These are phyloP conservation scores for Ia io DNA, from an alignment of 2,113 vertebrate genomes.

Conservation along the genomic window DNA sequence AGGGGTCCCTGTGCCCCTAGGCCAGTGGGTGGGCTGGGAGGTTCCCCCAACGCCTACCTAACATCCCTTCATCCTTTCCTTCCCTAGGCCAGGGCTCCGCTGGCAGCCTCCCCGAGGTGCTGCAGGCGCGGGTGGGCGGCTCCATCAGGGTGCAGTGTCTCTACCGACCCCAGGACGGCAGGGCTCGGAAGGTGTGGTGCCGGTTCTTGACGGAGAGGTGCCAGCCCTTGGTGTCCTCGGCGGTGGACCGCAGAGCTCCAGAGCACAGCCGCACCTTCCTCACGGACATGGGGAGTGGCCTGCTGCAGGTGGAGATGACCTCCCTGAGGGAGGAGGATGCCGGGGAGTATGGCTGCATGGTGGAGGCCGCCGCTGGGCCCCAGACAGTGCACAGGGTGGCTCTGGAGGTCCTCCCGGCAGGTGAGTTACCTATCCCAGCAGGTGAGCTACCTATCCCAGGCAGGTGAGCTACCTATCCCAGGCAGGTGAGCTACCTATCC, in stretches of 20 bases:
- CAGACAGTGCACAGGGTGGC: slow-evolving; percentile 63
- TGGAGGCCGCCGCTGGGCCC: neutral
- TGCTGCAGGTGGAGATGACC: slow-evolving; percentile 81
- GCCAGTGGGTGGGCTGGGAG: neutral
- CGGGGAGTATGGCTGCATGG: slow-evolving; percentile 81
- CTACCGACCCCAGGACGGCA: slow-evolving; percentile 57
- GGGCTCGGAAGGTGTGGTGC: slow-evolving; percentile 82
- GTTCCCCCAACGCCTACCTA: too few species aligned
- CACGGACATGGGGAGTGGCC: slow-evolving; percentile 75
- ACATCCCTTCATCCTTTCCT: neutral
- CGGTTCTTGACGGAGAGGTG: slow-evolving; percentile 54
- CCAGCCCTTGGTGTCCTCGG: slow-evolving; percentile 65
- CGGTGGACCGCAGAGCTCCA: slow-evolving; percentile 43
- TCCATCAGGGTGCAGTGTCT: slow-evolving; percentile 61
- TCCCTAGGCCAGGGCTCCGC: neutral
- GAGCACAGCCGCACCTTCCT: neutral
- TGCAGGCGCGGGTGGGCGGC: neutral
- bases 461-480: too few species aligned
- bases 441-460: too few species aligned
- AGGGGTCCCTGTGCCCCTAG: neutral
- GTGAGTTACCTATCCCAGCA: neutral
- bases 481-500: too few species aligned
- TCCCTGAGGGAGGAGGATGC: slow-evolving; percentile 73
- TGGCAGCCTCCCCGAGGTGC: neutral
- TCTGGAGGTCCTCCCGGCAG: slow-evolving; percentile 70